phyloP scores from a whole-genome alignment of 1,140 invertebrate genomes.

The Bombus superbus region DNA sequence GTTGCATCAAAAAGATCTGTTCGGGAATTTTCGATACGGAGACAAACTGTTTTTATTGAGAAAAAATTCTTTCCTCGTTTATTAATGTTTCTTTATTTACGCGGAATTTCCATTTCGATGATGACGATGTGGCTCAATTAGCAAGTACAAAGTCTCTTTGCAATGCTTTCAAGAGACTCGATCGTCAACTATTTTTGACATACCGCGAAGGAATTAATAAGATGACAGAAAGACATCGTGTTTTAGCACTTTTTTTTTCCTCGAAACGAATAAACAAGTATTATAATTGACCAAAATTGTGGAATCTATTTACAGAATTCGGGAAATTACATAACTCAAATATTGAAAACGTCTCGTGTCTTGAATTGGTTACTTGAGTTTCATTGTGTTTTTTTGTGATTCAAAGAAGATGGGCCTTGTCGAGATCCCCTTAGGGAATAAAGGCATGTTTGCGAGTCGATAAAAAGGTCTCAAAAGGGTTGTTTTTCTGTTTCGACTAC shows the following conservation, averaged over 20 bases:
- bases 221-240: constrained; percentile 27
- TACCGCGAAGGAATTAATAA: constrained; percentile 1
- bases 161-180: neutral
- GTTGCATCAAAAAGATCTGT: neutral
- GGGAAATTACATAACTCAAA: neutral
- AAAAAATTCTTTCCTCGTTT: neutral
- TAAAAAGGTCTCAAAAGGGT: constrained; percentile 36
- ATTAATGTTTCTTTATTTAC: neutral
- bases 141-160: constrained; percentile 15
- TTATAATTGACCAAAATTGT: constrained; percentile 21
- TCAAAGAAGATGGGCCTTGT: constrained; percentile 18
- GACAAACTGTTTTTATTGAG: neutral
- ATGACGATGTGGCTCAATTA: constrained; percentile 25
- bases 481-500: constrained; percentile 42
- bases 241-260: constrained; percentile 61
- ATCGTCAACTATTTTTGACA: constrained; percentile 4
- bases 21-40: neutral
- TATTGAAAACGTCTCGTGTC: neutral
- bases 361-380: neutral
- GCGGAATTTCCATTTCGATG: constrained; percentile 33
- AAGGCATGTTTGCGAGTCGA: constrained; percentile 32
- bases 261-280: constrained; percentile 35
- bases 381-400: constrained; percentile 42
- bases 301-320: neutral
- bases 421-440: constrained; percentile 44